Evolutionary conservation across 2,888 invertebrate species (phyloP).

Genomic region (Lypha dubia): DNA sequence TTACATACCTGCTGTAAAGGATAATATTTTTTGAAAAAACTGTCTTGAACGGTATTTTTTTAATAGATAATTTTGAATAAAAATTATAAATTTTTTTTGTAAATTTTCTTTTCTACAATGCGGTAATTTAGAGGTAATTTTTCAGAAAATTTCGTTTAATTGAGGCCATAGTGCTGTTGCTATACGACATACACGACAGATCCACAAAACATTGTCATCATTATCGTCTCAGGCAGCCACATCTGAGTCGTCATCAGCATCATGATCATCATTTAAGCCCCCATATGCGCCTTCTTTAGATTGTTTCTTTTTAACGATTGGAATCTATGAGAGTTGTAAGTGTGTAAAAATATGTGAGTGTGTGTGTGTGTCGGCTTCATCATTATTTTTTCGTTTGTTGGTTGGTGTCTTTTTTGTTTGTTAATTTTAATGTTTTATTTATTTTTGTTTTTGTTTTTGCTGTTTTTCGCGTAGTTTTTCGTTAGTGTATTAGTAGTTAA

Average conservation of each 20-base stretch:
- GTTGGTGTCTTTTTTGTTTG: conserved; percentile 4
- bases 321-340: conserved; percentile 63
- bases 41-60: neutral
- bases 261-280: conserved; percentile 65
- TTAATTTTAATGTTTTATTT: conserved; percentile 46
- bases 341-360: conserved; percentile 59
- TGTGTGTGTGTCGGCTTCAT: conserved; percentile 55
- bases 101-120: no score
- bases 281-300: conserved; percentile 65
- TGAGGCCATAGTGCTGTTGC: conserved; percentile 21
- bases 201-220: conserved; percentile 46
- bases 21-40: neutral
- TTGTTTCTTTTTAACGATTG: conserved; percentile 56
- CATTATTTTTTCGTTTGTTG: conserved; percentile 52
- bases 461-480: conserved; percentile 44
- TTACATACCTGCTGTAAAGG: no score
- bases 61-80: no score
- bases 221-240: conserved; percentile 44
- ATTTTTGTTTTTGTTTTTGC: no score
- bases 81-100: no score
- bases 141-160: neutral
- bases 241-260: conserved; percentile 45
- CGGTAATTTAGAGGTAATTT: no score
- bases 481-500: conserved; percentile 13
- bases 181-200: conserved; percentile 29